These are phyloP conservation scores for Schizothorax lantsangensis DNA, from an alignment of 2,797 vertebrate genomes.

Conservation along the genomic window DNA sequence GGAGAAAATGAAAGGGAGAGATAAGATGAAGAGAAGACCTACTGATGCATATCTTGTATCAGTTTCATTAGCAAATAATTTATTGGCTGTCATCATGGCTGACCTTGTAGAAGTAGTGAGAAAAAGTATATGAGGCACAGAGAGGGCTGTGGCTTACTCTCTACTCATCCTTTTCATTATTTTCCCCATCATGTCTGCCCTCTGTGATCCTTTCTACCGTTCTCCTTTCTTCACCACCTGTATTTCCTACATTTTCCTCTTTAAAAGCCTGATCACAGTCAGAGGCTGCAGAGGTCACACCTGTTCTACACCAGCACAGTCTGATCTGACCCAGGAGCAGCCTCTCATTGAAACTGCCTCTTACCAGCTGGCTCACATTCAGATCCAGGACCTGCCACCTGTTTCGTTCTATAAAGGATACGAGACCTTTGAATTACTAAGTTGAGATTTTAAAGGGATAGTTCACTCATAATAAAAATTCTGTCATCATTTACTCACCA, in stretches of 20 bases:
- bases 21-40: not conserved
- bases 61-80: conserved; percentile 31
- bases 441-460: not conserved
- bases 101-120: conserved; percentile 35
- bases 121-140: not conserved
- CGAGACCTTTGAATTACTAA: conserved; percentile 25
- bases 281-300: conserved; percentile 1
- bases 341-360: conserved; percentile 31
- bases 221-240: conserved; percentile 8
- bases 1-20: conserved; percentile 10
- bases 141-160: conserved; percentile 8
- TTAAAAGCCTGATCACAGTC: conserved; percentile 31
- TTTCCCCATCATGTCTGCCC: conserved; percentile 6
- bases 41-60: conserved; percentile 16
- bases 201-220: not conserved
- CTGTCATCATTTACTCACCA: not conserved
- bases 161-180: not conserved
- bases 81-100: conserved; percentile 24
- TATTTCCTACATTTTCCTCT: not conserved
- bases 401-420: conserved; percentile 25
- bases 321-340: conserved; percentile 34
- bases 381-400: conserved; percentile 41
- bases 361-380: conserved; percentile 47
- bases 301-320: conserved; percentile 11
- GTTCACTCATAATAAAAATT: not conserved